Base-by-base conservation (phyloP, 2,888 invertebrate genomes). In the Parnassius mnemosyne region DNA sequence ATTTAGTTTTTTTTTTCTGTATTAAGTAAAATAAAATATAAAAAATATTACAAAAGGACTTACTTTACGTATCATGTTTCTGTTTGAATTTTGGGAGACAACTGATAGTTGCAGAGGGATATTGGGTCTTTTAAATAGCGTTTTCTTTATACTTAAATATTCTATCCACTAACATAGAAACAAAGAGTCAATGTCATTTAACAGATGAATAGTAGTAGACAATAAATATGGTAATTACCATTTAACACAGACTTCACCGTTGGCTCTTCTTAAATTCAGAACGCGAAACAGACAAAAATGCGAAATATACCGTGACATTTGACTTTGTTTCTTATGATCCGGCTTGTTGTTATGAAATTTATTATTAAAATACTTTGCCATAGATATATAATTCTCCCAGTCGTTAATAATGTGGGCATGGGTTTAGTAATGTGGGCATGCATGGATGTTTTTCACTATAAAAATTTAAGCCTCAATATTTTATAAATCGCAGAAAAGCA, bases 151-250 rank as follows among this genome's bases (percentile, higher is more conserved):
- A 70, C 69, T 80, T 82, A 90, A 85, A 84, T 89, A 88, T 89
- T 78, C 85, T 78, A 80, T 87, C 84, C 85, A 79, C 86, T 84
- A 87, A 89, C 81, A 89, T 86, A 86, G 87, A 46, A 86, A 89
- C 89, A 85, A 90, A 90, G 82, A 82, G 84, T 82, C 90, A 90
- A 90, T 90, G 91, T 88, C 90, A 80, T 80, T 81, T 79, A 84
- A 78, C 79, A 78, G 74, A 76, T 85, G 86, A 89, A 89, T 83
- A 85, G 86, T 69, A 75, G 75, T 70, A 66, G 82, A 90, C 89
- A 91, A 90, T 89, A 80, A 85, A 86, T 83, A 90, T 89, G 90
- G 70, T 81, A 89, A 90, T 90, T 76, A 78, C 74, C 75, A 85
- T 88, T 87, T 86, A 78, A 80, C 81, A 78, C 85, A 77, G 79